These are phyloP conservation scores for Ciconia maguari DNA, from an alignment of 2,113 vertebrate genomes.

Conservation along the genomic window DNA sequence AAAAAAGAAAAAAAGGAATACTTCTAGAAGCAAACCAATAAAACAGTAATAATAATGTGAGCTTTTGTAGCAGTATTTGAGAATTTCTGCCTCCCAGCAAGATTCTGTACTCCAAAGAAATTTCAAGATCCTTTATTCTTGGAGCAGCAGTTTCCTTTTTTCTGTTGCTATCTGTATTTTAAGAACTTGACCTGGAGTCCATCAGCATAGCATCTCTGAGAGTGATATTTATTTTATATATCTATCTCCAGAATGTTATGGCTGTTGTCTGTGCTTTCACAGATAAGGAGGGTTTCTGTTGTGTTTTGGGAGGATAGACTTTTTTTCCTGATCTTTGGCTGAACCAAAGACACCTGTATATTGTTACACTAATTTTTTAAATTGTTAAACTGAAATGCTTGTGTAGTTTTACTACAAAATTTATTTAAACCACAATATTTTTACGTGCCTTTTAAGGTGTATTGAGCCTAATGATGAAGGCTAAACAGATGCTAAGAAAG, in stretches of 20 bases:
- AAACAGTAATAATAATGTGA: background rate
- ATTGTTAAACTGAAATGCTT: background rate
- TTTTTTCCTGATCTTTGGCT: background rate
- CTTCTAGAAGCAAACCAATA: background rate
- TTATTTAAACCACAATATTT: background rate
- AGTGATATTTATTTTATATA: background rate
- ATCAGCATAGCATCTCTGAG: background rate
- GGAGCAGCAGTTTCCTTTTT: background rate
- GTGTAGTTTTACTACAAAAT: background rate
- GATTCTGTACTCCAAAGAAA: background rate
- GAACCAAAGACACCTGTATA: background rate
- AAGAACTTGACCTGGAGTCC: background rate
- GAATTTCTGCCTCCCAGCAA: background rate
- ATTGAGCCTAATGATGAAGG: background rate
- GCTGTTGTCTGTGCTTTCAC: background rate
- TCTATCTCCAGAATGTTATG: background rate
- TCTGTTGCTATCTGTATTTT: background rate
- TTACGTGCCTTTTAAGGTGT: background rate
- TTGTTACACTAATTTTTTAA: background rate
- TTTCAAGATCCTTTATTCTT: background rate
- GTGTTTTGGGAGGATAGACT: background rate
- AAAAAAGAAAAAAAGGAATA: background rate
- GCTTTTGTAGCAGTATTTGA: background rate
- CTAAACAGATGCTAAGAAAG: background rate
- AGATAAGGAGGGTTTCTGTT: background rate